Percentiles rank a stretch among this genome's conserved stretches.
Conservation (phyloP, 2,797 vertebrate genomes). For the Pseudochaenichthys georgianus region DNA sequence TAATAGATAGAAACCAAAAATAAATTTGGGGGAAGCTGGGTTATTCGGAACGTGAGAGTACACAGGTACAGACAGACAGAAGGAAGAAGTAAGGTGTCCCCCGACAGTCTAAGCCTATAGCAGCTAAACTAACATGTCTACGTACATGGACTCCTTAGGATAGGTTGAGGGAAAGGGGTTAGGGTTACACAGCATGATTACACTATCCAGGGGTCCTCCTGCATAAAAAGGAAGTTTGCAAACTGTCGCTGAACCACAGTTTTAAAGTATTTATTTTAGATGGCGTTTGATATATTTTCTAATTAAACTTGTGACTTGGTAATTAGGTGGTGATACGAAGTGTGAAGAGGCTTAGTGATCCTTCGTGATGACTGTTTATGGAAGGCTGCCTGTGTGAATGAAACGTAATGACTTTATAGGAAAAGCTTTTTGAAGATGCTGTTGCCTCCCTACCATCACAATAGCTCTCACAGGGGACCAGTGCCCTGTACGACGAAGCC, state of each 20-base stretch:
- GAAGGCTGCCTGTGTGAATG: constrained; percentile 54
- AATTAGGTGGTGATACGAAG: constrained; percentile 29
- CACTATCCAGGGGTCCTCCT: background rate
- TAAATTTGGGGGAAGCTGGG: too few species aligned
- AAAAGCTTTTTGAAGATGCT: constrained; percentile 43
- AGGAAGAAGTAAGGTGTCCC: too few species aligned
- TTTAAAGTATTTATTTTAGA: constrained; percentile 29
- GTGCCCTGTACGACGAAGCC: too few species aligned
- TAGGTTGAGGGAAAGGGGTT: too few species aligned
- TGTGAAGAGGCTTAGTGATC: constrained; percentile 54
- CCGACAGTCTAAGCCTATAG: too few species aligned
- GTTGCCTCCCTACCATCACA: constrained; percentile 9
- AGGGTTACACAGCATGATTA: too few species aligned
- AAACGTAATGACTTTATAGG: constrained; percentile 56
- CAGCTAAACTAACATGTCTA: too few species aligned
- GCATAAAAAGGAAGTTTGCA: constrained; percentile 19
- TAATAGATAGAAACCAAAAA: too few species aligned
- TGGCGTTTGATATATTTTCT: constrained; percentile 41
- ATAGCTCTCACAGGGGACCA: background rate
- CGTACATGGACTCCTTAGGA: too few species aligned
- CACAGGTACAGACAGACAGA: too few species aligned
- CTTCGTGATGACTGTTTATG: constrained; percentile 63
- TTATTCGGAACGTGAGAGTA: too few species aligned
- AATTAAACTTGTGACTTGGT: constrained; percentile 47
- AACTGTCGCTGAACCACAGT: background rate